Evolutionary conservation across 2,113 vertebrate species (phyloP).

Genomic region (Hucho hucho): DNA sequence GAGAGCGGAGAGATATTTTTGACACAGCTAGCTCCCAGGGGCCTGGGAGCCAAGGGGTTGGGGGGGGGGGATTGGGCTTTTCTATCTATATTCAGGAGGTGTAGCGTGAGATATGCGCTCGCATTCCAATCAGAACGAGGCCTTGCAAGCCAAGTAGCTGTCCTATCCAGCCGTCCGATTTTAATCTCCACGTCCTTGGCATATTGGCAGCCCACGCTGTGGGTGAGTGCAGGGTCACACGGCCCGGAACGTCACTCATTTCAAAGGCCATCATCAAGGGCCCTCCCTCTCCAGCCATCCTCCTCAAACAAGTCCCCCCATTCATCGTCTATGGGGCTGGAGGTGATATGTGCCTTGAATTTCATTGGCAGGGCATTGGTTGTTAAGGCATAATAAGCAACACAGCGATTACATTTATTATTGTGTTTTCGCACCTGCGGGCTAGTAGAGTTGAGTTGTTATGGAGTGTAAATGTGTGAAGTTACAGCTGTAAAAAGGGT

Average conservation of each 20-base stretch:
- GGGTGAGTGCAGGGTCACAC: constrained; percentile 32
- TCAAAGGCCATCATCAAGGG: constrained; percentile 11
- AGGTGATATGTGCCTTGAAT: constrained; percentile 28
- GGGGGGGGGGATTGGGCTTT: background rate
- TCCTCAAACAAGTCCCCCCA: constrained; percentile 24
- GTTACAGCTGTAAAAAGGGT: too few species aligned
- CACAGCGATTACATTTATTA: too few species aligned
- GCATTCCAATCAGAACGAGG: constrained; percentile 47
- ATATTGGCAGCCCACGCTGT: constrained; percentile 26
- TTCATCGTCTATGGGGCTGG: constrained; percentile 23
- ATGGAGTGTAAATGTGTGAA: too few species aligned
- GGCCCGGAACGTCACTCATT: constrained; percentile 22
- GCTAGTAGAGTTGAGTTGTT: too few species aligned
- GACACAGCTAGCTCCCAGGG: constrained; percentile 31
- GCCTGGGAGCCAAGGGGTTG: background rate
- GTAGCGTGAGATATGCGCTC: constrained; percentile 29
- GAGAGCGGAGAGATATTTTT: constrained; percentile 35
- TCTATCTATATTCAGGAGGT: background rate
- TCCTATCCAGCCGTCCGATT: constrained; percentile 27
- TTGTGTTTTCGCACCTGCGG: too few species aligned
- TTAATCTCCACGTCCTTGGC: constrained; percentile 39
- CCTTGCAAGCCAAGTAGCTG: constrained; percentile 39
- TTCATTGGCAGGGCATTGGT: background rate
- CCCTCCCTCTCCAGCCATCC: constrained; percentile 8
- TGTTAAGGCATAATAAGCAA: too few species aligned